These are phyloP conservation scores for Gymnodraco acuticeps DNA, from an alignment of 2,797 vertebrate species.

Conservation along the genomic window DNA sequence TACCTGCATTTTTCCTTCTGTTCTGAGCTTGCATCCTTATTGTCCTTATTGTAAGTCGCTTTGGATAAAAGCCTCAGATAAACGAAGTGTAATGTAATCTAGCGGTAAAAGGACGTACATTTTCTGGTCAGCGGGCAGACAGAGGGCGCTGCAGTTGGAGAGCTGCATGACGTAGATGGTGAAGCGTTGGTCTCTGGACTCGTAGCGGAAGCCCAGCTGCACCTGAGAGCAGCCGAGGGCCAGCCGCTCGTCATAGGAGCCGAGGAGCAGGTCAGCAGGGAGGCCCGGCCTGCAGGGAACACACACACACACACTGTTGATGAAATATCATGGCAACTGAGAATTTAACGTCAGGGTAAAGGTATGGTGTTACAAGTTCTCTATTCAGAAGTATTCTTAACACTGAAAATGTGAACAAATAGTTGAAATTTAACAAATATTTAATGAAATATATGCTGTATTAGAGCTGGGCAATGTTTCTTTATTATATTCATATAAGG, in stretches of 20 bases:
- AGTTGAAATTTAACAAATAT: background rate
- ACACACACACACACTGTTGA: background rate
- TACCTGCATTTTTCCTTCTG: too few relatives aligned
- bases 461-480: too few relatives aligned
- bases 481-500: too few relatives aligned
- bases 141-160: conserved; percentile 87
- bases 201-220: conserved; percentile 93
- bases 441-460: background rate
- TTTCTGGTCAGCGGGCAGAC: conserved; percentile 87
- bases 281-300: conserved; percentile 79
- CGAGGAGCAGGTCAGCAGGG: conserved; percentile 85
- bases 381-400: background rate
- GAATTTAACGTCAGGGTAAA: background rate
- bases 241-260: conserved; percentile 83
- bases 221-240: conserved; percentile 87
- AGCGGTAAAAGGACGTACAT: conserved; percentile 82
- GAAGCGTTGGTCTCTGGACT: conserved; percentile 92
- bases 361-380: background rate
- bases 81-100: too few relatives aligned
- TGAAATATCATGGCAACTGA: background rate
- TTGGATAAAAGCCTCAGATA: too few relatives aligned
- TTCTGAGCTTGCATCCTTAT: too few relatives aligned
- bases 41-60: too few relatives aligned
- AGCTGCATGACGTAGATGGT: conserved; percentile 90
- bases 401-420: background rate